A percentile compares a stretch with the other conserved stretches of the same genome.
These are phyloP conservation scores for Drosophila borborema DNA, from an alignment of 2,888 invertebrate species.

Conservation along the genomic window DNA sequence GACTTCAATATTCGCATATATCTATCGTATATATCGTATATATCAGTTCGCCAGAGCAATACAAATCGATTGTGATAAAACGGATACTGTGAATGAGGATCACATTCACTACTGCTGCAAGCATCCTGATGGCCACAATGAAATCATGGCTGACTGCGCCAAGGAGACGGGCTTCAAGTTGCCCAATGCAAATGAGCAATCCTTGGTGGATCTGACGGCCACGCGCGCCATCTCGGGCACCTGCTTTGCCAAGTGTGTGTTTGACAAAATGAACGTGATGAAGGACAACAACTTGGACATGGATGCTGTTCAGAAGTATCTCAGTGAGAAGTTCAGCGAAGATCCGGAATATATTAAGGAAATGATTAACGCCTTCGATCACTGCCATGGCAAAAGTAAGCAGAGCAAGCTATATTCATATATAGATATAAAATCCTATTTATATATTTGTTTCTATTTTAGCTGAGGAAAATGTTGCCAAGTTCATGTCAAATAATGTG, in stretches of 20 bases:
- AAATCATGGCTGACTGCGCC: slow-evolving; percentile 65
- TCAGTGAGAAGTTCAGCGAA: slow-evolving; percentile 36
- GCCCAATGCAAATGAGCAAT: slow-evolving; percentile 60
- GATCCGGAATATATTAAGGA: slow-evolving; percentile 74
- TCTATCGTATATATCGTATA: too few relatives aligned
- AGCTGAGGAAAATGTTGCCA: slow-evolving; percentile 66
- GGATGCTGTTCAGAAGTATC: slow-evolving; percentile 51
- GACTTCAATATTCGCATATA: too few relatives aligned
- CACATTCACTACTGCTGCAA: slow-evolving; percentile 76
- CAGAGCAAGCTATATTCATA: background rate
- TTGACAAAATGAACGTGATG: slow-evolving; percentile 60
- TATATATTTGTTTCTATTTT: background rate
- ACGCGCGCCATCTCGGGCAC: slow-evolving; percentile 63
- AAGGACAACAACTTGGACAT: slow-evolving; percentile 64
- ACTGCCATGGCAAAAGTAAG: slow-evolving; percentile 72
- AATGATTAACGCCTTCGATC: slow-evolving; percentile 77
- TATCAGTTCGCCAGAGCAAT: slow-evolving; percentile 28
- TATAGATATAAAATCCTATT: too few relatives aligned
- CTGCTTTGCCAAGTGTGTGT: slow-evolving; percentile 73
- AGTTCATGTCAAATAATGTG: slow-evolving; percentile 61
- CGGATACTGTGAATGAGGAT: slow-evolving; percentile 66
- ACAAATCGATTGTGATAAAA: slow-evolving; percentile 67
- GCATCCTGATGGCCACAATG: slow-evolving; percentile 77
- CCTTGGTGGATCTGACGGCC: slow-evolving; percentile 71
- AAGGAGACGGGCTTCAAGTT: slow-evolving; percentile 65